Evolutionary conservation across 1,140 invertebrate genomes (phyloP).

Genomic region (Dufourea novaeangliae): DNA sequence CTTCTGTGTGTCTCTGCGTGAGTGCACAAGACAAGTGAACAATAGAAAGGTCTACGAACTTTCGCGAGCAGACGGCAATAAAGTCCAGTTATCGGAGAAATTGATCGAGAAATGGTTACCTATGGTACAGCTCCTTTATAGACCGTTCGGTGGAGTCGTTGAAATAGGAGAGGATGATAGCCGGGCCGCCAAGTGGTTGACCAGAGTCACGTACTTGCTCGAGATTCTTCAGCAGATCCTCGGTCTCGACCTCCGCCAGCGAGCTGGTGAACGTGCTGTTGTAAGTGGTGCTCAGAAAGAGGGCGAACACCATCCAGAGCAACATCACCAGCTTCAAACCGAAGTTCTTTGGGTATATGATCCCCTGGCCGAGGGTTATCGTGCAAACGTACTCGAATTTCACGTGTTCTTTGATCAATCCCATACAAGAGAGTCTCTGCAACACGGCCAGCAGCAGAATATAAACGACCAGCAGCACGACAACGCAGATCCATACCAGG

Average conservation of each 20-base stretch:
- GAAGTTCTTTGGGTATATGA: slow-evolving; percentile 2
- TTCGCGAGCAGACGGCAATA: too few species aligned
- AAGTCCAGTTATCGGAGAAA: too few species aligned
- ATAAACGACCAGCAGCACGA: slow-evolving; percentile 5
- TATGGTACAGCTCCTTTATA: slow-evolving; percentile 21
- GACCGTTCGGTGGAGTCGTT: slow-evolving; percentile 15
- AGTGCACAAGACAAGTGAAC: too few species aligned
- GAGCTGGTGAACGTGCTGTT: slow-evolving; percentile 48
- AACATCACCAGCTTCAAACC: slow-evolving; percentile 21
- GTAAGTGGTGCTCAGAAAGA: slow-evolving; percentile 32
- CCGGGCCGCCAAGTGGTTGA: slow-evolving; percentile 8
- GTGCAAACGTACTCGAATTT: slow-evolving; percentile 16
- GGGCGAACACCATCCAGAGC: slow-evolving; percentile 28
- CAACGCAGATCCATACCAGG: slow-evolving; percentile 27
- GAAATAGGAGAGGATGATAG: slow-evolving; percentile 2
- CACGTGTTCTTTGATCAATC: slow-evolving; percentile 33
- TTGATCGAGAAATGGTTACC: slow-evolving; percentile 9
- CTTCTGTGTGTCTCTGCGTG: too few species aligned
- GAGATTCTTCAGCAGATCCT: slow-evolving; percentile 20
- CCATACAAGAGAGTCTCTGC: neutral
- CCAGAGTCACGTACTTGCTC: slow-evolving; percentile 37
- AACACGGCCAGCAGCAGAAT: neutral
- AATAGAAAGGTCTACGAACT: too few species aligned
- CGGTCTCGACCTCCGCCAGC: slow-evolving; percentile 11
- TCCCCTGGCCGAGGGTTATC: slow-evolving; percentile 7